Evolutionary conservation across 2,113 vertebrate species (phyloP).

Genomic region (human): GRCh38 chr1:42996501-42997000

Average conservation of each 20-base stretch:
- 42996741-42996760: not conserved
- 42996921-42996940: accelerated
- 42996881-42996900: not conserved
- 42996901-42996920: not conserved
- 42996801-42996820: not conserved
- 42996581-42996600: not conserved
- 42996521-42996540: not conserved
- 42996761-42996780: not conserved
- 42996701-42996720: not conserved
- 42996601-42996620: not conserved
- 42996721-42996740: not conserved
- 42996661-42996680: not conserved
- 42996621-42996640: not conserved
- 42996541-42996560: not conserved
- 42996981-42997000: not conserved
- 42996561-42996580: not conserved
- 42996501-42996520: not conserved
- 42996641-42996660: not conserved
- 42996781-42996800: not conserved
- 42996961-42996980: not conserved
- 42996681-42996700: not conserved
- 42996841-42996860: not conserved
- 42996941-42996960: not conserved
- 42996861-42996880: not conserved
- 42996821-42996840: not conserved